Evolutionary conservation across 1,140 invertebrate genomes (phyloP), one percentile per base, ranked within the genome.

Genomic region (Eupeodes corollae): DNA sequence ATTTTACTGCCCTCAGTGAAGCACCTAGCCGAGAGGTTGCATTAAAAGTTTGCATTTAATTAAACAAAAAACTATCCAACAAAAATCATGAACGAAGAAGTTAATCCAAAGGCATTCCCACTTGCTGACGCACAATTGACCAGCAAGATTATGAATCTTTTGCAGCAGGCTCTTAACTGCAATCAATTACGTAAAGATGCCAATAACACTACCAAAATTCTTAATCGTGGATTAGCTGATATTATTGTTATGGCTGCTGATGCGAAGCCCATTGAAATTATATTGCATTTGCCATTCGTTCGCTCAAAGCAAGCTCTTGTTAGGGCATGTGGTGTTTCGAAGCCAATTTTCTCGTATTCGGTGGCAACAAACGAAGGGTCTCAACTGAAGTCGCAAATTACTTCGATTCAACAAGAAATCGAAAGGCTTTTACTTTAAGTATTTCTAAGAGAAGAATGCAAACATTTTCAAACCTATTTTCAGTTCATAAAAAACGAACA

Each of bases 191-290:
- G 88, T 31, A 98, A 98, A 74, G 96, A 96, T 34, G 96, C 96
- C 21, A 99, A 99, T 73, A 96, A 99, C 78, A 90, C 92, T 2
- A 97, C 92, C 0, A 98, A 98, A 72, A 94, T 93, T 0, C 72
- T 98, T 33, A 98, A 98, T 67, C 76, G 94, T 56, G 94, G 93
- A 42, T 75, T 92, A 48, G 81, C 95, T 0, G 92, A 98, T 71
- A 91, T 99, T 53, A 94, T 99, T 56, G 88, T 99, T 0, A 90
- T 99, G 88, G 89, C 96, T 31, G 96, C 94, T 10, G 97, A 99
- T 77, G 88, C 95, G 2, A 84, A 95, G 65, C 97, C 97, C 11
- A 71, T 99, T 51, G 96, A 99, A 74, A 99, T 99, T 70, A 71
- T 99, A 12, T 71, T 99, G 38, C 97, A 99, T 75, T 79, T 99